Percentiles rank a stretch among this genome's conserved stretches.
Evolutionary conservation across 2,797 vertebrate species (phyloP).

Genomic region (Galaxias olidus): DNA sequence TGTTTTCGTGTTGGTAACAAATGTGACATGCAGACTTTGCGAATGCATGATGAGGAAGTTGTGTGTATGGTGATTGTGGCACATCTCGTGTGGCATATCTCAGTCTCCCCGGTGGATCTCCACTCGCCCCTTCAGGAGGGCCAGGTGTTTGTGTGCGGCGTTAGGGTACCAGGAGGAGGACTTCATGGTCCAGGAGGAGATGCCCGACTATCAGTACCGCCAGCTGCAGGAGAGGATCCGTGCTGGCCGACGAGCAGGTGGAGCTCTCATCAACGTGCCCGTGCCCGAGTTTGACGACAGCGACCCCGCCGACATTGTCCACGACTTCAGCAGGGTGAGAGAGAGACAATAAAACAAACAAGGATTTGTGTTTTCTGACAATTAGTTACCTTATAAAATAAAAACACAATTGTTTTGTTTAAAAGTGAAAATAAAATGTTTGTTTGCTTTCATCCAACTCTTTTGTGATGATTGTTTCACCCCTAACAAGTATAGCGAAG

Average conservation of each 20-base stretch:
- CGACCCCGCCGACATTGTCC: constrained; percentile 94
- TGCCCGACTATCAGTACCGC: constrained; percentile 62
- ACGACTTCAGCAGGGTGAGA: constrained; percentile 92
- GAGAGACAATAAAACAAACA: constrained; percentile 65
- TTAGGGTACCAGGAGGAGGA: constrained; percentile 82
- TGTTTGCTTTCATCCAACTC: no score
- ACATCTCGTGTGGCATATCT: no score
- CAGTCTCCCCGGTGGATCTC: constrained; percentile 54
- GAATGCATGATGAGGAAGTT: no score
- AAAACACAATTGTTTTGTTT: no score
- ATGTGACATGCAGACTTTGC: no score
- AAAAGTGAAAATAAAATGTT: no score
- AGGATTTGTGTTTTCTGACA: no score
- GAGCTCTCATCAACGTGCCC: constrained; percentile 90
- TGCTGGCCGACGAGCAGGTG: constrained; percentile 87
- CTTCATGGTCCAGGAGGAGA: constrained; percentile 67
- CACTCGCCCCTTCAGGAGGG: constrained; percentile 57
- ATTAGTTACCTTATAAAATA: no score
- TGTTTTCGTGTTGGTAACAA: no score
- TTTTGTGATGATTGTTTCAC: constrained; percentile 13
- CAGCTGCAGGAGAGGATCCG: constrained; percentile 85
- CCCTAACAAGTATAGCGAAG: no score
- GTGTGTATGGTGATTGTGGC: no score
- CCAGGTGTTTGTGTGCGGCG: constrained; percentile 64
- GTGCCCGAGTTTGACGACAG: constrained; percentile 93